These are phyloP conservation scores for Pagetopsis macropterus DNA, from an alignment of 2,797 vertebrate genomes.

Conservation along the genomic window DNA sequence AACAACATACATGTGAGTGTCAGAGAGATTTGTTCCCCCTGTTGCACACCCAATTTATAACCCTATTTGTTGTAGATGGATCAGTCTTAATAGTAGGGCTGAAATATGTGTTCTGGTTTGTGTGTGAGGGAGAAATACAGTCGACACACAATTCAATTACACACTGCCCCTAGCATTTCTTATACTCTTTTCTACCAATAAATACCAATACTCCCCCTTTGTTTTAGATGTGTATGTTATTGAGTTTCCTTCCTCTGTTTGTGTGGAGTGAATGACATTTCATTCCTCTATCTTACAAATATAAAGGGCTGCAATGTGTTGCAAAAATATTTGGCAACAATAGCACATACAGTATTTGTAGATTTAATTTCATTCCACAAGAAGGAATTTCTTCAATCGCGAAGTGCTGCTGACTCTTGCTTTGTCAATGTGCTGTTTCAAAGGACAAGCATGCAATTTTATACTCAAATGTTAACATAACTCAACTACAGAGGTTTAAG, in stretches of 20 bases:
- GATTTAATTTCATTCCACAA: too few species aligned
- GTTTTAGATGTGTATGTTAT: neutral
- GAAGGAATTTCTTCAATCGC: neutral
- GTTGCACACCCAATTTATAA: slow-evolving; percentile 17
- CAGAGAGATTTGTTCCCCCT: slow-evolving; percentile 7
- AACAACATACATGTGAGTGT: slow-evolving; percentile 6
- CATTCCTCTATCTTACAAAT: too few species aligned
- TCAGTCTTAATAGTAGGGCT: slow-evolving; percentile 11
- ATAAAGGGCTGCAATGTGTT: neutral
- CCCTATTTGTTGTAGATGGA: slow-evolving; percentile 1
- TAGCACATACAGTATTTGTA: neutral
- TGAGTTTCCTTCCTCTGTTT: neutral
- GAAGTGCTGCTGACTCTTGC: neutral
- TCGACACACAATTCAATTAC: neutral
- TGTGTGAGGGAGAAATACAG: neutral
- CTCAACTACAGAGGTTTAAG: too few species aligned
- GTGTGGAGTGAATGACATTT: too few species aligned
- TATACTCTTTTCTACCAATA: neutral
- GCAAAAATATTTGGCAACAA: neutral
- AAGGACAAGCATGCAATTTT: too few species aligned
- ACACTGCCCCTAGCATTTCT: neutral
- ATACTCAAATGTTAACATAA: too few species aligned
- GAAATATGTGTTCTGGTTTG: slow-evolving; percentile 13
- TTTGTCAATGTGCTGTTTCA: too few species aligned
- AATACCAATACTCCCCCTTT: neutral